Conservation (phyloP, 2,113 vertebrate species). For the Larimichthys crocea region DNA sequence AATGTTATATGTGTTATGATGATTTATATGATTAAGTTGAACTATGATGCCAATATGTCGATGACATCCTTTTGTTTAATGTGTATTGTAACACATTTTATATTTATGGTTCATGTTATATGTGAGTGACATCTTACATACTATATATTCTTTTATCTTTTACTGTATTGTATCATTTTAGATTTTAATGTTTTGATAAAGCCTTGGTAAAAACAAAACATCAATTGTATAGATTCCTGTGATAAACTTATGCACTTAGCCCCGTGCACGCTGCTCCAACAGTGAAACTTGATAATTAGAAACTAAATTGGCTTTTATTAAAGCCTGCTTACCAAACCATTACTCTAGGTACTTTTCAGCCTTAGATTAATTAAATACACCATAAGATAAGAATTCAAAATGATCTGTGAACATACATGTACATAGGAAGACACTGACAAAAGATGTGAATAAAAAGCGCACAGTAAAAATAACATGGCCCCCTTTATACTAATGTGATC, state of each 20-base stretch:
- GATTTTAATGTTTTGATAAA: too few relatives aligned
- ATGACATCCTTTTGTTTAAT: too few relatives aligned
- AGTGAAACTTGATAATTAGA: slow-evolving; percentile 51
- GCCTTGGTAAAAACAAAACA: too few relatives aligned
- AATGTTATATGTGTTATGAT: neutral
- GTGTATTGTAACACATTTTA: too few relatives aligned
- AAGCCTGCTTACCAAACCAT: slow-evolving; percentile 14
- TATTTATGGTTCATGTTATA: too few relatives aligned
- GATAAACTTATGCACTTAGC: slow-evolving; percentile 20
- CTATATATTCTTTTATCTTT: too few relatives aligned
- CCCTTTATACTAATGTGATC: neutral
- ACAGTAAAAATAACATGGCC: neutral
- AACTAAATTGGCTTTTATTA: slow-evolving; percentile 57
- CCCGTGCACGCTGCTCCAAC: slow-evolving; percentile 51
- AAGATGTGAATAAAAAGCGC: neutral
- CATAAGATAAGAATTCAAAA: neutral
- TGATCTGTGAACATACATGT: slow-evolving; percentile 10
- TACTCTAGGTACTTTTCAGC: slow-evolving; percentile 42
- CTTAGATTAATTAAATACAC: slow-evolving; percentile 13
- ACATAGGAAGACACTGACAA: neutral
- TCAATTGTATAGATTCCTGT: too few relatives aligned
- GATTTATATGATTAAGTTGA: too few relatives aligned
- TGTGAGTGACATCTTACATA: too few relatives aligned
- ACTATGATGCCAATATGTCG: too few relatives aligned
- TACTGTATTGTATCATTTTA: too few relatives aligned